Evolutionary conservation across 1,140 invertebrate species (phyloP).

Genomic region (Andricus grossulariae): DNA sequence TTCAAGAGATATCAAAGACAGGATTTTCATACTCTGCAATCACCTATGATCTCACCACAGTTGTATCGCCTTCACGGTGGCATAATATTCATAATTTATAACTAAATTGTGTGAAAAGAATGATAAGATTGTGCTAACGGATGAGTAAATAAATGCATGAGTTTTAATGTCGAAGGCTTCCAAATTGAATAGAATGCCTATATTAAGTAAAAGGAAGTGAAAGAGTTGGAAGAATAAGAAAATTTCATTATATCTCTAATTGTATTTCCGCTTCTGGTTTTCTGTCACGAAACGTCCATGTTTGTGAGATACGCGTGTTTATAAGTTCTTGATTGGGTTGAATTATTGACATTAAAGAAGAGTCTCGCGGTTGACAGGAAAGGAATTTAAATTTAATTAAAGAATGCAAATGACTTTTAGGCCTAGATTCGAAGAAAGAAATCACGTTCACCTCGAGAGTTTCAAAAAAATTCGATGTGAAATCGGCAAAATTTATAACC

Average conservation of each 20-base stretch:
- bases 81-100: slow-evolving; percentile 30
- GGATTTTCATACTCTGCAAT: slow-evolving; percentile 39
- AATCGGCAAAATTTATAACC: too few relatives aligned
- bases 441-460: too few relatives aligned
- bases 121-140: slow-evolving; percentile 18
- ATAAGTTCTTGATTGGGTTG: neutral
- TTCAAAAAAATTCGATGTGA: too few relatives aligned
- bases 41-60: slow-evolving; percentile 42
- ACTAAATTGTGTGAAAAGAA: slow-evolving; percentile 2
- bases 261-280: neutral
- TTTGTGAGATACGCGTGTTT: neutral
- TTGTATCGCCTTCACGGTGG: slow-evolving; percentile 7
- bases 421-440: too few relatives aligned
- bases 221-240: too few relatives aligned
- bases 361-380: neutral
- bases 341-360: neutral
- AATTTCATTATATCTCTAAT: neutral
- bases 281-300: neutral
- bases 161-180: too few relatives aligned
- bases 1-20: slow-evolving; percentile 41
- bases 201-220: too few relatives aligned
- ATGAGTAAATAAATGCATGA: slow-evolving; percentile 7
- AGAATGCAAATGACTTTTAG: neutral
- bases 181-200: too few relatives aligned
- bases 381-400: neutral